phyloP scores from a whole-genome alignment of 1,140 invertebrate species.

The Drosophila pseudoananassae region DNA sequence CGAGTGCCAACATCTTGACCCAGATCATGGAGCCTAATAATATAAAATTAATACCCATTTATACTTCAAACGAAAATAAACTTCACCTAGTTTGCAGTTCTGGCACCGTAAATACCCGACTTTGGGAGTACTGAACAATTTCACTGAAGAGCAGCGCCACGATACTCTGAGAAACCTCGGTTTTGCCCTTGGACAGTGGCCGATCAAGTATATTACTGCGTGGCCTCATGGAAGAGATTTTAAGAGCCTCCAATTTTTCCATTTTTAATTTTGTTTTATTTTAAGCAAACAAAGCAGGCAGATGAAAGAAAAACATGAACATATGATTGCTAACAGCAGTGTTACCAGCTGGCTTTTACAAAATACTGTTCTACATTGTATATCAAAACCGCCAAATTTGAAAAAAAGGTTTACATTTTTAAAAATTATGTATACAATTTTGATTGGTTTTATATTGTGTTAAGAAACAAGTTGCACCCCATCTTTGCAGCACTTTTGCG shows the following conservation, averaged over 20 bases:
- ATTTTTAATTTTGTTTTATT: conserved; percentile 29
- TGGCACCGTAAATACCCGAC: conserved; percentile 96
- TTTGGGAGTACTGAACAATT: conserved; percentile 99
- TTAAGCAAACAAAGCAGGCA: conserved; percentile 25
- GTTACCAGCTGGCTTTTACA: not conserved
- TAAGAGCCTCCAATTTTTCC: conserved; percentile 79
- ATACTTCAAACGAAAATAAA: not conserved
- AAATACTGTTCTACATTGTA: not conserved
- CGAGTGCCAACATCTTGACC: conserved; percentile 97
- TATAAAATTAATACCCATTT: not conserved
- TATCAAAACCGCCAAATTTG: not conserved
- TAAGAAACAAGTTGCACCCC: not conserved
- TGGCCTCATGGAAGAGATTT: conserved; percentile 85
- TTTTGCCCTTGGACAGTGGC: conserved; percentile 95
- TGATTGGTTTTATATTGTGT: not conserved
- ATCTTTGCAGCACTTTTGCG: conserved; percentile 16
- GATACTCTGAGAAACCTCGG: conserved; percentile 95
- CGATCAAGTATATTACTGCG: conserved; percentile 95
- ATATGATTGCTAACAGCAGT: not conserved
- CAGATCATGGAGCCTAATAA: conserved; percentile 93
- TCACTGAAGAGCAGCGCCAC: conserved; percentile 98
- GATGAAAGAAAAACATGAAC: conserved; percentile 2
- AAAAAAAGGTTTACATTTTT: not conserved
- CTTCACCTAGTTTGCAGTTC: conserved; percentile 90
- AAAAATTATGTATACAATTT: not conserved